Base-by-base conservation (phyloP, 2,113 vertebrate genomes). In the Neofelis nebulosa region DNA sequence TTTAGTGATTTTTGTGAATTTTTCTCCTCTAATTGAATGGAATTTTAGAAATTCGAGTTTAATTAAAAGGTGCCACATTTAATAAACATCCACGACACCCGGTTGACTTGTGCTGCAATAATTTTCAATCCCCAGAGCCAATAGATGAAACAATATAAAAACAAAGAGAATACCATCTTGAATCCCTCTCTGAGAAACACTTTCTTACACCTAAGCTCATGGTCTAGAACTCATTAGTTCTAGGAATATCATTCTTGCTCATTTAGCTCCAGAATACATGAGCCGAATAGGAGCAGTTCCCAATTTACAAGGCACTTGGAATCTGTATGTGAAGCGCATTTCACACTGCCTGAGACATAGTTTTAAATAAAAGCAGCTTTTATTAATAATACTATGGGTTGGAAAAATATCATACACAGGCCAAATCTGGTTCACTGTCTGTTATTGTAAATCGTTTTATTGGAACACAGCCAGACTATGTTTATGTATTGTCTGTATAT, bases 1-100 rank as follows among this genome's bases (percentile, higher is more conserved):
- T 86, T 61, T 89, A 83, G 48, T 89, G n/a, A n/a, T 83, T 78
- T 97, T 97, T 71, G 48, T 80, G 79, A 76, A 79, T 95, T 97
- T 94, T 94, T 95, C 89, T 16, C 23, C 38, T 2, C 29, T 36
- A 83, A 76, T 48, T 76, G 14, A 76, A 76, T 14, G 41, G 41
- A 76, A 78, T 78, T 48, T 78, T 78, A 78, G 27, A 48, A 78
- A 78, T 48, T 74, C 4, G 94, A 71, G 6, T 92, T 90, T 86
- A 76, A 57, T 92, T 93, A 36, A 69, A 95, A 90, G 36, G 2
- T 95, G 14, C 29, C 68, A 80, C 38, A 85, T 83, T 94, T 97
- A 96, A 84, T 95, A 78, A 88, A n/a, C 52, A 96, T 96, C 45
- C 27, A 90, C 87, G 65, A n/a, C 21, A 76, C 81, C 84, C 41